These are phyloP conservation scores for Amphiprion clarkii DNA, from an alignment of 2,797 vertebrate genomes.

Conservation along the genomic window DNA sequence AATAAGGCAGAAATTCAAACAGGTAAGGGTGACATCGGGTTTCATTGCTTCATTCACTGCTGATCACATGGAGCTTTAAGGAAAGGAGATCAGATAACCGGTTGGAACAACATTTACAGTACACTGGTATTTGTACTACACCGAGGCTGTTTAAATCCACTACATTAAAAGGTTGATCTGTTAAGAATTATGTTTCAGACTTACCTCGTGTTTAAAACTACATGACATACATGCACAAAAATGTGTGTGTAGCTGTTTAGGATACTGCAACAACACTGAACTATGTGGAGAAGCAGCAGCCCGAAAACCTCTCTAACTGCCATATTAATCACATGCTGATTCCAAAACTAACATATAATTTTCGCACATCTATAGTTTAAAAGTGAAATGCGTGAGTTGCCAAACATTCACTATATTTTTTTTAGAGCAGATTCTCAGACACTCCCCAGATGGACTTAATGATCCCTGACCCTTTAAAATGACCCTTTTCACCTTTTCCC, in stretches of 20 bases:
- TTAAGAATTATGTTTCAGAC: background rate
- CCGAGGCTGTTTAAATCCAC: background rate
- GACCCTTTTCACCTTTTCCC: background rate
- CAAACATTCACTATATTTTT: background rate
- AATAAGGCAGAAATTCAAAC: constrained; percentile 27
- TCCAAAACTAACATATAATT: background rate
- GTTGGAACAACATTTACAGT: constrained; percentile 19
- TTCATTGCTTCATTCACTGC: constrained; percentile 45
- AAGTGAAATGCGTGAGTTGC: background rate
- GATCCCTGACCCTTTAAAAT: too few relatives aligned
- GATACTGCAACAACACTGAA: background rate
- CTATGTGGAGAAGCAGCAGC: background rate
- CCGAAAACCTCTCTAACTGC: background rate
- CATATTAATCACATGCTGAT: background rate
- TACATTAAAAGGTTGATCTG: too few relatives aligned
- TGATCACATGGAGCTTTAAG: constrained; percentile 34
- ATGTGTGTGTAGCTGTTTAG: background rate
- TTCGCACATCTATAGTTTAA: background rate
- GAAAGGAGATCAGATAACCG: constrained; percentile 20
- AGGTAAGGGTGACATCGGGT: constrained; percentile 25
- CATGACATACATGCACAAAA: background rate
- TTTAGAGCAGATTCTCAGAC: background rate
- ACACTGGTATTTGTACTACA: constrained; percentile 1
- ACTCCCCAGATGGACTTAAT: too few relatives aligned
- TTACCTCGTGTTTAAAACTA: background rate